Evolutionary conservation across 2,888 invertebrate species (phyloP).

Genomic region (Cheilosia variabilis): DNA sequence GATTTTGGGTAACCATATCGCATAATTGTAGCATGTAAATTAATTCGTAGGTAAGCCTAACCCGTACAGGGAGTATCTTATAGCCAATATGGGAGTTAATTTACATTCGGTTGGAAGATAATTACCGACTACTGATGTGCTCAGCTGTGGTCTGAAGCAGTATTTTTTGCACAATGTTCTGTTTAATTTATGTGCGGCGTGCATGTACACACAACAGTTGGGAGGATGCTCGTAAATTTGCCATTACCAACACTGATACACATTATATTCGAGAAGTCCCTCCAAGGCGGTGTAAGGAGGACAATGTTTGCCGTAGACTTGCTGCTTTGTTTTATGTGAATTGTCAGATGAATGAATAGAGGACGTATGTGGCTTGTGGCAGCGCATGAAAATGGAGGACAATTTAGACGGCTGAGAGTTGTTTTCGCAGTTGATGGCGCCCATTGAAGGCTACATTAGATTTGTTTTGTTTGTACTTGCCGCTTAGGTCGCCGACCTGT

Average conservation of each 20-base stretch:
- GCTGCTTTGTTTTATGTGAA: conserved; percentile 14
- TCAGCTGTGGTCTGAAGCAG: conserved; percentile 12
- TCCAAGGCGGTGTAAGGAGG: not conserved
- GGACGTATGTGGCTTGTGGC: conserved; percentile 4
- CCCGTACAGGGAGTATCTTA: not conserved
- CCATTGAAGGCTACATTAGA: not conserved
- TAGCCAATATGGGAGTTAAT: conserved; percentile 32
- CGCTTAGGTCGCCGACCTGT: not conserved
- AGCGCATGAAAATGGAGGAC: not conserved
- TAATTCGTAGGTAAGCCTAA: conserved; percentile 36
- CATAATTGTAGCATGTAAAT: conserved; percentile 50
- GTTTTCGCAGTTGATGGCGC: conserved; percentile 6
- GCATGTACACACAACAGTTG: conserved; percentile 25
- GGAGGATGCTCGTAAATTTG: conserved; percentile 38
- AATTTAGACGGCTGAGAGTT: conserved; percentile 7
- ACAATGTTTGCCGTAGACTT: not conserved
- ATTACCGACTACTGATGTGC: conserved; percentile 35
- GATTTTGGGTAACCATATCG: conserved; percentile 41
- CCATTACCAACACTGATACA: conserved; percentile 19
- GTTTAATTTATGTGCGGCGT: conserved; percentile 19
- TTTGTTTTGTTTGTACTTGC: not conserved
- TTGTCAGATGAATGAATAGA: conserved; percentile 25
- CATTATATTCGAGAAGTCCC: conserved; percentile 3
- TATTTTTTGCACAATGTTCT: not conserved
- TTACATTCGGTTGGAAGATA: conserved; percentile 20